These are phyloP conservation scores for Columbina picui DNA, from an alignment of 2,113 vertebrate species.

Conservation along the genomic window DNA sequence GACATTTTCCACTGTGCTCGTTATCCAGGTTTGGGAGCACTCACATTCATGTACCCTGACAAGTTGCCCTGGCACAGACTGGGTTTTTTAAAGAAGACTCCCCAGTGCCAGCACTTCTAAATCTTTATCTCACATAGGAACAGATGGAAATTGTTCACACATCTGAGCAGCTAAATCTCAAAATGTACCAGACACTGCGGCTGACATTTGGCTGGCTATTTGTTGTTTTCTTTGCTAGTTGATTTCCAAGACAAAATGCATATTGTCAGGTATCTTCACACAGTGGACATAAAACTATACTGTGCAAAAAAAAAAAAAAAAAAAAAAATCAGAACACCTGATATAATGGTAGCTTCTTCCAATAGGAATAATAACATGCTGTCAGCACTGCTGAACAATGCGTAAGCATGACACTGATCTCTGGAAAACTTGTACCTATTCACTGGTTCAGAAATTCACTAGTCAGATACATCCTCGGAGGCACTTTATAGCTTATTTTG, in stretches of 20 bases:
- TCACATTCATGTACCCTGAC: not conserved
- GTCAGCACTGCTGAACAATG: not conserved
- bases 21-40: not conserved
- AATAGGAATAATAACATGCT: not conserved
- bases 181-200: not conserved
- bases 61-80: not conserved
- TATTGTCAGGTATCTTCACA: slow-evolving; percentile 43
- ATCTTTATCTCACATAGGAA: slow-evolving; percentile 12
- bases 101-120: not conserved
- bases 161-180: slow-evolving; percentile 41
- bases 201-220: slow-evolving; percentile 42
- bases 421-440: not conserved
- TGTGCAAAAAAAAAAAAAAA: not conserved
- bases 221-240: slow-evolving; percentile 10
- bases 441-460: not conserved
- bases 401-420: not conserved
- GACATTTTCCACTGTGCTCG: not conserved
- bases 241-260: slow-evolving; percentile 35
- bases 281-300: not conserved
- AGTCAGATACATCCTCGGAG: not conserved
- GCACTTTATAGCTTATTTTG: not conserved
- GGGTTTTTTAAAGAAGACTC: slow-evolving; percentile 20
- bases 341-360: not conserved
- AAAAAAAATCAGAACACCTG: not conserved
- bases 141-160: slow-evolving; percentile 62